These are phyloP conservation scores for Apis dorsata DNA, from an alignment of 1,140 invertebrate genomes.

Conservation along the genomic window DNA sequence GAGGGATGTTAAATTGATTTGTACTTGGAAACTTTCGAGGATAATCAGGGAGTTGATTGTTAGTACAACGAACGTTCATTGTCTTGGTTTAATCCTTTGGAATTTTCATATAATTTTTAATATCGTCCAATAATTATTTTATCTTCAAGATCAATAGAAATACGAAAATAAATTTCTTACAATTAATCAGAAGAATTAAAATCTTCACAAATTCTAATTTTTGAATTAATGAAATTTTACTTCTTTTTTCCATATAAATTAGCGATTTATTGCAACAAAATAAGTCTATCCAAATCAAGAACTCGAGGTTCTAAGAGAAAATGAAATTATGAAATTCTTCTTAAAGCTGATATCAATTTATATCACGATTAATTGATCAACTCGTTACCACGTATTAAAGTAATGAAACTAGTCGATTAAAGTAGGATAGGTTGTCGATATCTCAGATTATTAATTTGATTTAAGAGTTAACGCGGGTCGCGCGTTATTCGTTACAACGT, in stretches of 20 bases:
- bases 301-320: not conserved
- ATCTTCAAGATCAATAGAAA: too few species aligned
- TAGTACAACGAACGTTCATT: not conserved
- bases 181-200: too few species aligned
- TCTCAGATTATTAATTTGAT: not conserved
- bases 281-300: too few species aligned
- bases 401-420: not conserved
- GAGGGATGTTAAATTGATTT: not conserved
- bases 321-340: not conserved
- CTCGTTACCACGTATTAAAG: not conserved
- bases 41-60: not conserved
- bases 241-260: too few species aligned
- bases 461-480: conserved; percentile 2
- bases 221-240: too few species aligned
- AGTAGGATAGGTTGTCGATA: conserved; percentile 26
- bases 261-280: too few species aligned
- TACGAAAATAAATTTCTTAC: too few species aligned
- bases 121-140: too few species aligned
- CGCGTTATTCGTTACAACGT: conserved; percentile 11
- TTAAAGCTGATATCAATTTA: not conserved
- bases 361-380: not conserved
- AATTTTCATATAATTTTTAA: too few species aligned
- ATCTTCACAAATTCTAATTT: too few species aligned
- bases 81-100: too few species aligned
- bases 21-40: not conserved